phyloP scores from a whole-genome alignment of 2,113 vertebrate genomes.

The Ceyx cyanopectus region DNA sequence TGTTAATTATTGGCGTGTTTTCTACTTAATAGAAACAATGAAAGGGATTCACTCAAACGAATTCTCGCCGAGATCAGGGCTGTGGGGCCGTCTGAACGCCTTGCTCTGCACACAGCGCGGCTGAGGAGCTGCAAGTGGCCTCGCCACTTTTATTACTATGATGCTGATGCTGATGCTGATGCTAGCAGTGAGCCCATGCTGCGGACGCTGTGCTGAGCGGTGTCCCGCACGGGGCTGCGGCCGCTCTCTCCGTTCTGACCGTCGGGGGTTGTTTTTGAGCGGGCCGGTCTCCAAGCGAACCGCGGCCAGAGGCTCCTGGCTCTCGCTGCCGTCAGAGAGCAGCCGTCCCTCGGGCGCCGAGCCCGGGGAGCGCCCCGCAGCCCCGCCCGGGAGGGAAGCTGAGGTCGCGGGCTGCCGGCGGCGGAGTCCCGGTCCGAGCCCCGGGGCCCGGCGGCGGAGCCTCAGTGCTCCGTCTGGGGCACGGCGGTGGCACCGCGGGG shows the following conservation, averaged over 20 bases:
- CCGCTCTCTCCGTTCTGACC: not conserved
- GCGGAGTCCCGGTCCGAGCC: not conserved
- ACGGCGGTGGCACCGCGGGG: not conserved
- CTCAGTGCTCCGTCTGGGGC: not conserved
- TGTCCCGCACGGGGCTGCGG: not conserved
- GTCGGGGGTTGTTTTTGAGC: not conserved
- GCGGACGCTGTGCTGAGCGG: not conserved
- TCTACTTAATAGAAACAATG: not conserved
- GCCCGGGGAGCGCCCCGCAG: not conserved
- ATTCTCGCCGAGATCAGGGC: not conserved
- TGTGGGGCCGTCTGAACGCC: not conserved
- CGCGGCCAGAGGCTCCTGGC: not conserved
- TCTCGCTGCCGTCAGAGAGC: not conserved
- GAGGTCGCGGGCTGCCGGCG: not conserved
- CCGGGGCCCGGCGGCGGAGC: not conserved
- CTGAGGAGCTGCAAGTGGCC: not conserved
- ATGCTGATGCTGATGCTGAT: too few species aligned
- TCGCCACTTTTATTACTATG: not conserved
- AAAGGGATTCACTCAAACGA: not conserved
- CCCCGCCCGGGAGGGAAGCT: not conserved
- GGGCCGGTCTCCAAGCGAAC: not conserved
- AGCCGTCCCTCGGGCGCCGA: not conserved
- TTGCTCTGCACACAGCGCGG: not conserved
- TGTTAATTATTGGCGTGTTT: conserved; percentile 34
- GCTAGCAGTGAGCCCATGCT: not conserved